Base-by-base conservation (phyloP, 2,113 vertebrate species). In the Aythya baeri region DNA sequence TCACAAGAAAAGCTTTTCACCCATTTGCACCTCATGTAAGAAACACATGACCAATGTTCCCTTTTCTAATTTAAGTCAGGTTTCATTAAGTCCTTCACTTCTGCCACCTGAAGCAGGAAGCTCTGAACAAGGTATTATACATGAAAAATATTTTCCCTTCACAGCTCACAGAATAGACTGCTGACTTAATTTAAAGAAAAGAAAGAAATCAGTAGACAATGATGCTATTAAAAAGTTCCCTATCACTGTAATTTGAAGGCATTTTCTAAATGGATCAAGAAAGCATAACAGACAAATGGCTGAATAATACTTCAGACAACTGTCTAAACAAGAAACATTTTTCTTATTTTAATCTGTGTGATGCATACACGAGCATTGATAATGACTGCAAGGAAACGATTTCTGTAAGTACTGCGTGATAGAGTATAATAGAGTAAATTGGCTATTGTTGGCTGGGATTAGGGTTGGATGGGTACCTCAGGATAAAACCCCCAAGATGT, bases 401-500 rank as follows among this genome's bases (percentile, higher is more conserved):
- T 62, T 86, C 88, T 83, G 91, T 95, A 92, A 95, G 88, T 93
- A 54, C 73, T 78, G n/a, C 32, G 67, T 80, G 87, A 87, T 74
- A 75, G 88, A 78, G 76, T n/a, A 50, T 27, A 91, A 93, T 66
- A 70, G 92, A 95, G 82, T 94, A 75, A 96, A 97, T 78, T 49
- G 25, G 43, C 93, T 79, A 41, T 96, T 97, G 89, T 97, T 93
- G 88, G 20, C 67, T 84, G 88, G 94, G 86, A 97, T 97, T 96
- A 96, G 86, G 26, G 61, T 94, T 92, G 95, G 90, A 88, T 86
- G 57, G 91, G 90, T 94, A 91, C 95, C 88, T 96, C 27, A 15
- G 94, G 96, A 96, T 91, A 94, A 88, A 72, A 96, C 38, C 90
- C 36, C 44, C 25, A 23, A 93, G 95, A 95, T 89, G 93, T 67